Evolutionary conservation across 2,113 vertebrate species (phyloP).

Genomic region (Anser cygnoides): DNA sequence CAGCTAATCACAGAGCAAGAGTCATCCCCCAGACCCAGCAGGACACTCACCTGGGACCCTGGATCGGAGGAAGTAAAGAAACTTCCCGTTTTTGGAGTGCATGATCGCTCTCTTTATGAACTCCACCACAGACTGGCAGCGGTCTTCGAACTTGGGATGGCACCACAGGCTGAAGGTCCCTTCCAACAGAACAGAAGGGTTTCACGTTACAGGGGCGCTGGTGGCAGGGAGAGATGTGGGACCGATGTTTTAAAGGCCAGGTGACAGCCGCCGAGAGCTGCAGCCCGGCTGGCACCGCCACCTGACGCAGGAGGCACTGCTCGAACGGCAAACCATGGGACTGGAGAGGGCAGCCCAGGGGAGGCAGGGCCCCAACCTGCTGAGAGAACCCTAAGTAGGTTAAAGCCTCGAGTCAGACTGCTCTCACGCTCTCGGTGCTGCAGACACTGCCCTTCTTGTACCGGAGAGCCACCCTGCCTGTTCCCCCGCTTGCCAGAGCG

Average conservation of each 20-base stretch:
- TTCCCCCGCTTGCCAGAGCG: too few relatives aligned
- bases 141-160: constrained; percentile 97
- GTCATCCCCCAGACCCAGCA: not conserved
- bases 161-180: constrained; percentile 98
- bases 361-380: not conserved
- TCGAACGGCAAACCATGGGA: not conserved
- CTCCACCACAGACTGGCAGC: constrained; percentile 97
- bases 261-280: not conserved
- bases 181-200: constrained; percentile 43
- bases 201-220: fast-evolving
- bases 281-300: not conserved
- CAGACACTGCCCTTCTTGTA: not conserved
- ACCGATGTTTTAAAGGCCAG: not conserved
- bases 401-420: not conserved
- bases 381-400: not conserved
- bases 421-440: not conserved
- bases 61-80: constrained; percentile 96
- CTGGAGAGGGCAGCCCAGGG: not conserved
- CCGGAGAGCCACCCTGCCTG: not conserved
- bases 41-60: constrained; percentile 89
- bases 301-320: fast-evolving
- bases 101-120: constrained; percentile 97
- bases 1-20: not conserved
- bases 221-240: not conserved
- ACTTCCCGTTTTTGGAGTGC: constrained; percentile 98